phyloP scores from a whole-genome alignment of 2,888 invertebrate genomes.

The Acleris emargana region DNA sequence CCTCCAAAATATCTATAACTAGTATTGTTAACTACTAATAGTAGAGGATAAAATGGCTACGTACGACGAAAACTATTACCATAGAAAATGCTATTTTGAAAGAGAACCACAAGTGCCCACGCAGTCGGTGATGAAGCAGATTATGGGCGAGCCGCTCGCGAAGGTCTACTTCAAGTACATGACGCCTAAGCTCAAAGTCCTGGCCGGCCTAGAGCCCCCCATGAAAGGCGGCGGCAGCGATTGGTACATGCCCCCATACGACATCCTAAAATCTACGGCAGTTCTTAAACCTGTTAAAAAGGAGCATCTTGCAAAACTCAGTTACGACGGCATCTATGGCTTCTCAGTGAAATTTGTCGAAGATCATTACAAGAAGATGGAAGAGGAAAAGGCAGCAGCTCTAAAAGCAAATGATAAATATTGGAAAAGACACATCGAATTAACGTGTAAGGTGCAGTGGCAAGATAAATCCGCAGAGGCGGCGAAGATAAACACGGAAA shows the following conservation, averaged over 20 bases:
- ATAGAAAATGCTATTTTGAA: slow-evolving; percentile 65
- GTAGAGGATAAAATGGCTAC: slow-evolving; percentile 46
- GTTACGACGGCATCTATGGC: slow-evolving; percentile 57
- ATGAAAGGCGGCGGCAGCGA: slow-evolving; percentile 69
- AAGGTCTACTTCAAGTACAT: slow-evolving; percentile 71
- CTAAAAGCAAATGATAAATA: slow-evolving; percentile 55
- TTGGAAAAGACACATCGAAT: slow-evolving; percentile 58
- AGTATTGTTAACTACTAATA: not conserved
- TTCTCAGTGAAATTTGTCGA: slow-evolving; percentile 54
- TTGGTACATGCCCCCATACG: slow-evolving; percentile 68
- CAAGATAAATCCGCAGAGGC: slow-evolving; percentile 49
- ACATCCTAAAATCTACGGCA: slow-evolving; percentile 58
- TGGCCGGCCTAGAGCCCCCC: slow-evolving; percentile 70
- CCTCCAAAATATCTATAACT: too few relatives aligned
- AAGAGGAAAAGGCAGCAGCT: slow-evolving; percentile 50
- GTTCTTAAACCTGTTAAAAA: slow-evolving; percentile 64
- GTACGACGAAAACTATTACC: slow-evolving; percentile 63
- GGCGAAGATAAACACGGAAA: slow-evolving; percentile 53
- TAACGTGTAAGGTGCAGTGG: slow-evolving; percentile 48
- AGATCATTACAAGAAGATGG: slow-evolving; percentile 51
- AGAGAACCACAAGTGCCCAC: slow-evolving; percentile 65
- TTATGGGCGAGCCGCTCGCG: slow-evolving; percentile 65
- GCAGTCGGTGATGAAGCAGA: slow-evolving; percentile 63
- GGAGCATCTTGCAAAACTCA: slow-evolving; percentile 56
- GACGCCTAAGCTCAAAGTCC: slow-evolving; percentile 59